phyloP scores from a whole-genome alignment of 2,797 vertebrate genomes.

The Ceryle rudis region DNA sequence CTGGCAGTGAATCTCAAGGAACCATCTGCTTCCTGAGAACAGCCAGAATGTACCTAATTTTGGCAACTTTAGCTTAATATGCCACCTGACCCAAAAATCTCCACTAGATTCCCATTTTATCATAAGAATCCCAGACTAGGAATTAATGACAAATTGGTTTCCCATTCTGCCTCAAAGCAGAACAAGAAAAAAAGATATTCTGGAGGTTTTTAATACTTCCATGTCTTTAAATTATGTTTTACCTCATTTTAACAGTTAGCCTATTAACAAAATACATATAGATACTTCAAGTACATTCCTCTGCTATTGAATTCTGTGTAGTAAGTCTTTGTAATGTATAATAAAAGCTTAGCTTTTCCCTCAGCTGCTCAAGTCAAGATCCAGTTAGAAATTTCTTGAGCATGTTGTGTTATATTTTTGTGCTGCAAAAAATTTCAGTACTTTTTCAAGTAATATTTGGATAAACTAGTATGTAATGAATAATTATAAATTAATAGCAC shows the following conservation, averaged over 20 bases:
- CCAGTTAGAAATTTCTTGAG: background rate
- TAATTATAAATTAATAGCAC: background rate
- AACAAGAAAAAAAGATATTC: background rate
- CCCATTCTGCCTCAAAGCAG: background rate
- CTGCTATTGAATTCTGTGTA: background rate
- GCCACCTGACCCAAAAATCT: slow-evolving; percentile 45
- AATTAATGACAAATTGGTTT: background rate
- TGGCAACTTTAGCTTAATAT: slow-evolving; percentile 33
- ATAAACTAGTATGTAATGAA: background rate
- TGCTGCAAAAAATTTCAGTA: background rate
- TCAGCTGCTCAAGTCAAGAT: background rate
- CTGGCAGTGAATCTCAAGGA: slow-evolving; percentile 22
- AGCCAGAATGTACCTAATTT: slow-evolving; percentile 61
- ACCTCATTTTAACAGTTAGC: background rate
- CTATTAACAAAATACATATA: background rate
- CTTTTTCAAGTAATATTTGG: background rate
- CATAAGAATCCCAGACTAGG: background rate
- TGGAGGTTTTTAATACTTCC: background rate
- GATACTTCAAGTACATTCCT: background rate
- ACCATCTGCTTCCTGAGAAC: slow-evolving; percentile 68
- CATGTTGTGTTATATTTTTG: background rate
- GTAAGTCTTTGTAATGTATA: background rate
- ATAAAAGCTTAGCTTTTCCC: background rate
- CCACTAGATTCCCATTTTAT: slow-evolving; percentile 36
- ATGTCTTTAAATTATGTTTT: background rate